phyloP scores from a whole-genome alignment of 2,797 vertebrate species.

The Antennarius maculatus region DNA sequence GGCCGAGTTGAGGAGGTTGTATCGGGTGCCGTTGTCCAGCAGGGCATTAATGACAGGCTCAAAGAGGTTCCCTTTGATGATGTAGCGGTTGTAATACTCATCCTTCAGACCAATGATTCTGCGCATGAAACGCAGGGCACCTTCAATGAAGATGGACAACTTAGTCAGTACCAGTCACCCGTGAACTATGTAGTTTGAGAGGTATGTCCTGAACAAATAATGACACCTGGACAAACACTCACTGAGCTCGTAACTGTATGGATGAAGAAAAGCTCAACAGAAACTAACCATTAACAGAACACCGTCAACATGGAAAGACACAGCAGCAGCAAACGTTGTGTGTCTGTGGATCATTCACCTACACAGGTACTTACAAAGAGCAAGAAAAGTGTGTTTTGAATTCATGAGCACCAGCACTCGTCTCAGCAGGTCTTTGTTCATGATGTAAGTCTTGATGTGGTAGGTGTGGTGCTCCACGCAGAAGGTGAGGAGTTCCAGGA shows the following conservation, averaged over 20 bases:
- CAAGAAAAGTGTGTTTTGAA: conserved; percentile 98
- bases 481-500: conserved; percentile 97
- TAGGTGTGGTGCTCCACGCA: conserved; percentile 99
- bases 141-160: conserved; percentile 66
- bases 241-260: too few species aligned
- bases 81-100: conserved; percentile 98
- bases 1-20: conserved; percentile 98
- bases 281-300: not conserved
- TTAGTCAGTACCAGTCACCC: not conserved
- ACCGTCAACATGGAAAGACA: not conserved
- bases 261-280: too few species aligned
- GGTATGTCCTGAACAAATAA: too few species aligned
- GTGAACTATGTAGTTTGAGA: too few species aligned
- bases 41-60: conserved; percentile 97
- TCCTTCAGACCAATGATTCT: conserved; percentile 98
- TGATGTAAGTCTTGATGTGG: conserved; percentile 99
- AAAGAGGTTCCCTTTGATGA: conserved; percentile 98
- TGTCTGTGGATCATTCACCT: too few species aligned
- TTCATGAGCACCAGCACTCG: conserved; percentile 98
- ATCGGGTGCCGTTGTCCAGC: conserved; percentile 97
- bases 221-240: too few species aligned
- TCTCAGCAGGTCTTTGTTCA: conserved; percentile 98
- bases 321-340: not conserved
- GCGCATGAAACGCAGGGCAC: conserved; percentile 98
- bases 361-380: conserved; percentile 90